Evolutionary conservation across 2,113 vertebrate species (phyloP).

Genomic region (Boleophthalmus pectinirostris): DNA sequence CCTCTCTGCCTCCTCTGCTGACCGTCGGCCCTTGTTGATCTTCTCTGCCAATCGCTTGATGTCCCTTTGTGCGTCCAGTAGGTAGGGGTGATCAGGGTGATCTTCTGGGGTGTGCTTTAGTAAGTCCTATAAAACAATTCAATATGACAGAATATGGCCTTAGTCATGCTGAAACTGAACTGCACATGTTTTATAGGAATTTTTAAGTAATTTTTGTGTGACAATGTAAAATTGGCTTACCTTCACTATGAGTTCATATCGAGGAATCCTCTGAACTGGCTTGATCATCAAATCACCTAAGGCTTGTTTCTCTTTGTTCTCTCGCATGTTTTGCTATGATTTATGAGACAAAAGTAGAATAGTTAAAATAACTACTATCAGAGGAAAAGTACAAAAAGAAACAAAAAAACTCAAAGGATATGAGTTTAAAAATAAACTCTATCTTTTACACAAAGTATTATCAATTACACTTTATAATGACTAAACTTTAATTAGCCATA

Average conservation of each 20-base stretch:
- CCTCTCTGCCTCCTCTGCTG: constrained; percentile 91
- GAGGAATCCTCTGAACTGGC: constrained; percentile 95
- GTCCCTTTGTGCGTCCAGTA: constrained; percentile 91
- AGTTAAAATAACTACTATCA: neutral
- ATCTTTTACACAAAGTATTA: neutral
- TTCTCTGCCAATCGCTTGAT: constrained; percentile 94
- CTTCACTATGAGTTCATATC: constrained; percentile 97
- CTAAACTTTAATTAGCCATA: too few relatives aligned
- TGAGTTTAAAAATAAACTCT: neutral
- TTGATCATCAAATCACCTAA: constrained; percentile 98
- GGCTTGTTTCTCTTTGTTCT: constrained; percentile 98
- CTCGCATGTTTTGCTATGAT: constrained; percentile 93
- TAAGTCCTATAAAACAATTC: constrained; percentile 81
- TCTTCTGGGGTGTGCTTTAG: constrained; percentile 95
- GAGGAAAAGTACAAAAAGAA: neutral
- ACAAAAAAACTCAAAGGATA: neutral
- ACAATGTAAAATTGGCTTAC: constrained; percentile 62
- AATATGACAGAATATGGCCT: neutral
- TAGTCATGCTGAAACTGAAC: neutral
- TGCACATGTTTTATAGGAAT: neutral
- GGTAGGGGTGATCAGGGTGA: constrained; percentile 88
- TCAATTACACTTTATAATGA: neutral
- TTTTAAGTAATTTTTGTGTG: neutral
- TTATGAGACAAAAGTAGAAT: neutral
- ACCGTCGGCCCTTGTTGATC: constrained; percentile 96